These are phyloP conservation scores for Melanotus villosus DNA, from an alignment of 2,888 invertebrate genomes.

Conservation along the genomic window DNA sequence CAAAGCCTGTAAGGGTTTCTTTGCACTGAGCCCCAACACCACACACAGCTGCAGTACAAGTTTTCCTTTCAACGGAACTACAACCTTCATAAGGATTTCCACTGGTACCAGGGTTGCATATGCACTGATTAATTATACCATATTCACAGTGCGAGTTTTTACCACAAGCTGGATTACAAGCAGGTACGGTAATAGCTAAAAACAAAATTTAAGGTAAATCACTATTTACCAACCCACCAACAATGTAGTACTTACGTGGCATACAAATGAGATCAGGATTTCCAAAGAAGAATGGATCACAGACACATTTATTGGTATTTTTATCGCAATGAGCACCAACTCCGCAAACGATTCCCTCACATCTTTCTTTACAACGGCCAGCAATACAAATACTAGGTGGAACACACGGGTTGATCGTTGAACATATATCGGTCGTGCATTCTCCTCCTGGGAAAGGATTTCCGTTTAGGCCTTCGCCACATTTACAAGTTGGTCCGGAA, in stretches of 20 bases:
- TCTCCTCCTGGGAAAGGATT: conserved; percentile 94
- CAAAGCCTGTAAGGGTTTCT: conserved; percentile 80
- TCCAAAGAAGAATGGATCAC: conserved; percentile 89
- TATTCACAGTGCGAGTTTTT: conserved; percentile 91
- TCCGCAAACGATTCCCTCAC: conserved; percentile 89
- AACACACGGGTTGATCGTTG: conserved; percentile 81
- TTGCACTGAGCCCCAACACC: conserved; percentile 86
- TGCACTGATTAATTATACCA: conserved; percentile 81
- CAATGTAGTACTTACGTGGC: conserved; percentile 81
- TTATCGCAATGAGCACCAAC: conserved; percentile 90
- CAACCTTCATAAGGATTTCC: conserved; percentile 93
- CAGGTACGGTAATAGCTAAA: conserved; percentile 82
- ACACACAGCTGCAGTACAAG: conserved; percentile 81
- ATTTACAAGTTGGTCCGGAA: conserved; percentile 89
- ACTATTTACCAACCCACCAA: not conserved
- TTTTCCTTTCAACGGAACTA: conserved; percentile 77
- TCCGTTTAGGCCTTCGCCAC: conserved; percentile 87
- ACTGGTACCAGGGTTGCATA: conserved; percentile 85
- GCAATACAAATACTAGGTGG: conserved; percentile 87
- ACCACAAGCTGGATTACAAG: conserved; percentile 86
- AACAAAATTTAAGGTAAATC: conserved; percentile 50
- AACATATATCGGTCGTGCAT: conserved; percentile 87
- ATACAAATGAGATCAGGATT: conserved; percentile 92
- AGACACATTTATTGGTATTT: conserved; percentile 85
- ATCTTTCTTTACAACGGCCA: conserved; percentile 90